Evolutionary conservation across 30 jellyfish, hydroid and myxozoan genomes (phyloP).

Genomic region (Pseudorhiza aurosa): DNA sequence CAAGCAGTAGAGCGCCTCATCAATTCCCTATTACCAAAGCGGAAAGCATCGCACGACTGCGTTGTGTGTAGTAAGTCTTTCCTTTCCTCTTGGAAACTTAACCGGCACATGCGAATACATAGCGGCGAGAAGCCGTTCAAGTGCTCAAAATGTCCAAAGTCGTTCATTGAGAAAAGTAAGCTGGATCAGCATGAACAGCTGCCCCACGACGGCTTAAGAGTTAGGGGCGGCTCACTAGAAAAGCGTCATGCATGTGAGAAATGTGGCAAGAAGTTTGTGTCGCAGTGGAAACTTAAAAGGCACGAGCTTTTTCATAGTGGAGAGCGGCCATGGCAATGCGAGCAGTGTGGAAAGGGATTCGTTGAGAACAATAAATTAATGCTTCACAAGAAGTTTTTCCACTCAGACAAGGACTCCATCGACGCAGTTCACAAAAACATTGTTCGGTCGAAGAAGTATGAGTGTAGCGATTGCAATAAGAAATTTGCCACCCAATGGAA

Average conservation of each 20-base stretch:
- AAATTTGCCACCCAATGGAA: conserved; percentile 74
- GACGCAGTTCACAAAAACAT: conserved; percentile 18
- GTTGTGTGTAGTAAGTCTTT: conserved; percentile 48
- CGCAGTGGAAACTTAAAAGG: conserved; percentile 60
- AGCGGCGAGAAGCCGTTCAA: conserved; percentile 75
- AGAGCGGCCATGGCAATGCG: conserved; percentile 70
- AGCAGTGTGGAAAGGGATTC: conserved; percentile 64
- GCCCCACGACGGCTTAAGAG: conserved; percentile 61
- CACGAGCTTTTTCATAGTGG: conserved; percentile 67
- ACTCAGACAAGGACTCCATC: conserved; percentile 27
- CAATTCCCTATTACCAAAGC: conserved; percentile 55
- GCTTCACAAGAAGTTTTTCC: conserved; percentile 47
- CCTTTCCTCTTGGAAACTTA: conserved; percentile 68
- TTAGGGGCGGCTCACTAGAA: conserved; percentile 16
- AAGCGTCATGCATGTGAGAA: conserved; percentile 45
- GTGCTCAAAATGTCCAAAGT: conserved; percentile 45
- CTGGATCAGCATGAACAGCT: conserved; percentile 50
- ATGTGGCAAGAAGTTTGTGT: conserved; percentile 64
- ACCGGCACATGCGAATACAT: conserved; percentile 60
- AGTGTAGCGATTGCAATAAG: conserved; percentile 55
- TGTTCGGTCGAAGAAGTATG: conserved; percentile 33
- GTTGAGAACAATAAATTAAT: conserved; percentile 61
- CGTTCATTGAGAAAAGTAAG: conserved; percentile 64
- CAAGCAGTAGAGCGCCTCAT: conserved; percentile 67
- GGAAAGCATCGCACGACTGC: conserved; percentile 56